A percentile compares a stretch with the other conserved stretches of the same genome.
These are phyloP conservation scores for Oenanthe melanoleuca DNA, from an alignment of 2,113 vertebrate genomes.

Conservation along the genomic window DNA sequence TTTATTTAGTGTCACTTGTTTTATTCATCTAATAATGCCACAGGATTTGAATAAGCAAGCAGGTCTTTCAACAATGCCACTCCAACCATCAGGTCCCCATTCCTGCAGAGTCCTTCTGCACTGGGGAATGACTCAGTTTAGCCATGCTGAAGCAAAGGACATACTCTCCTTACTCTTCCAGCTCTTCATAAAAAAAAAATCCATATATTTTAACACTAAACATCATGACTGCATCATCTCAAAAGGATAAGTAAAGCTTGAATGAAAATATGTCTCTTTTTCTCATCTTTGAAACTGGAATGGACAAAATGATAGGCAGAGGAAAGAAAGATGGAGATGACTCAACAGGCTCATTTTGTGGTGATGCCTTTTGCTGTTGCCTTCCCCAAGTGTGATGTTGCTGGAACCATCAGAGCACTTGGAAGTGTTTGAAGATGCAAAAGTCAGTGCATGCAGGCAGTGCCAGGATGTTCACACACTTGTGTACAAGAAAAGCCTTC, in stretches of 20 bases:
- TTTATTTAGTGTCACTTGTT: not conserved
- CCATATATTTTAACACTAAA: not conserved
- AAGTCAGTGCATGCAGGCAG: not conserved
- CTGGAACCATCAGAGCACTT: not conserved
- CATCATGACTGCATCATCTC: not conserved
- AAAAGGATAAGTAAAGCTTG: not conserved
- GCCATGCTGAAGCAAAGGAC: not conserved
- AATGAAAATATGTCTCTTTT: not conserved
- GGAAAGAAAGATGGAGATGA: not conserved
- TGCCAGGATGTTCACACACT: accelerated
- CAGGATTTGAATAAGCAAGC: not conserved
- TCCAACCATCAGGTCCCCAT: not conserved
- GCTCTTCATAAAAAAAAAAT: not conserved
- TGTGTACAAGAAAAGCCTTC: not conserved
- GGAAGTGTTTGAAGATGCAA: not conserved
- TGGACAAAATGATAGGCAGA: not conserved
- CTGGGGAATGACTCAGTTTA: accelerated
- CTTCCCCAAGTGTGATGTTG: not conserved
- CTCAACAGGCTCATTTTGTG: not conserved
- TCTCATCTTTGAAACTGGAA: not conserved
- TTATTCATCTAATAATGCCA: not conserved
- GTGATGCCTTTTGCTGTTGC: not conserved
- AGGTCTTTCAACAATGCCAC: not conserved
- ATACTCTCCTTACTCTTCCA: not conserved
- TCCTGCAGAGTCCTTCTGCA: not conserved